Evolutionary conservation across 2,113 vertebrate genomes (phyloP).

Genomic region (Peromyscus californicus): DNA sequence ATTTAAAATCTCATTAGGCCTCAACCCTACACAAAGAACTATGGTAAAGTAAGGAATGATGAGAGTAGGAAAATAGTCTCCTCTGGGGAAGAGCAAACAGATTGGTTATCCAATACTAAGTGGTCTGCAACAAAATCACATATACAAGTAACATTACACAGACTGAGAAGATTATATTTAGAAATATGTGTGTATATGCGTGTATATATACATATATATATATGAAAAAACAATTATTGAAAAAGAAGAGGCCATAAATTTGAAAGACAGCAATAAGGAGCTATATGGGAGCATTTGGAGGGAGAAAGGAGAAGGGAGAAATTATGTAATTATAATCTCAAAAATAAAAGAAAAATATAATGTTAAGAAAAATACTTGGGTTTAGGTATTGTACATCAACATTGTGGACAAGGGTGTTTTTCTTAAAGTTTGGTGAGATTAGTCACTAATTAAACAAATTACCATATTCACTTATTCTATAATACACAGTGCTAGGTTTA

Average conservation of each 20-base stretch:
- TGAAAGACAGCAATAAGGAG: not conserved
- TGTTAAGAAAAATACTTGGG: not conserved
- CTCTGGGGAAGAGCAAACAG: not conserved
- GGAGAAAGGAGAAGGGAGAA: not conserved
- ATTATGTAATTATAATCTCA: not conserved
- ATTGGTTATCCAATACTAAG: not conserved
- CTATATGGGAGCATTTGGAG: not conserved
- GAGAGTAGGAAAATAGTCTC: not conserved
- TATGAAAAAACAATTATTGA: not conserved
- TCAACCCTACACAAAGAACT: not conserved
- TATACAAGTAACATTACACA: not conserved
- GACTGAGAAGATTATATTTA: not conserved
- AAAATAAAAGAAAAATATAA: not conserved
- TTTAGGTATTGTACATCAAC: no score
- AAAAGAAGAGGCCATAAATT: not conserved
- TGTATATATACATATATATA: not conserved
- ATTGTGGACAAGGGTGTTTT: no score
- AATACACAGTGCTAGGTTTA: no score
- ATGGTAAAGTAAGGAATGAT: not conserved
- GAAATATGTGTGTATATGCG: not conserved
- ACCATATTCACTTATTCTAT: no score
- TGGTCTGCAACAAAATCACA: not conserved
- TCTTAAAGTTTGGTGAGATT: no score
- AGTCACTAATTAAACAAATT: no score
- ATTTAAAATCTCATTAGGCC: no score